Evolutionary conservation across 2,888 invertebrate species (phyloP).

Genomic region (Tetrapedia diversipes): DNA sequence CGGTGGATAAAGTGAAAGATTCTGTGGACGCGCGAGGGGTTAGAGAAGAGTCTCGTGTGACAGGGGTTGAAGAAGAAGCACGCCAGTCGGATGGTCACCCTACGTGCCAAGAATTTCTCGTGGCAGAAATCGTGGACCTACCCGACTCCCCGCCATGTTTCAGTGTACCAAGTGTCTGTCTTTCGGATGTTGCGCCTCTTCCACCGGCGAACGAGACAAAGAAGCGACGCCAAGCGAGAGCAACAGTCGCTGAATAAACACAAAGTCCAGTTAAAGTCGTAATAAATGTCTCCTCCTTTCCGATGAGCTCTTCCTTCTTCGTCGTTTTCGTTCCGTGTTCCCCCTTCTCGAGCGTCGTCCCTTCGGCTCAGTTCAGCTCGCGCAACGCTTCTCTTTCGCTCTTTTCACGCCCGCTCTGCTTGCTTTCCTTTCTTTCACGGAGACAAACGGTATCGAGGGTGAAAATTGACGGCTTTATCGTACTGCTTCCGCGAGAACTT

Average conservation of each 20-base stretch:
- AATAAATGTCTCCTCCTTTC: conserved; percentile 81
- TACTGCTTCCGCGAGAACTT: conserved; percentile 70
- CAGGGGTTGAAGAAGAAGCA: conserved; percentile 75
- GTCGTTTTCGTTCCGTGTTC: conserved; percentile 44
- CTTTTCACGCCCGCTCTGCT: conserved; percentile 65
- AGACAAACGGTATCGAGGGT: conserved; percentile 77
- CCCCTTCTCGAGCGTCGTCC: conserved; percentile 34
- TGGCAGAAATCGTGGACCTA: conserved; percentile 48
- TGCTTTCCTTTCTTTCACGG: conserved; percentile 71
- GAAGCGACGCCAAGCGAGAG: conserved; percentile 69
- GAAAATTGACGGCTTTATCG: conserved; percentile 80
- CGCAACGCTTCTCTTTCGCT: conserved; percentile 45
- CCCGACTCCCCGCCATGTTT: conserved; percentile 13
- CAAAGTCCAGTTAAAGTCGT: conserved; percentile 82
- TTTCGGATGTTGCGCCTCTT: conserved; percentile 44
- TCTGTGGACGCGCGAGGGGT: conserved; percentile 67
- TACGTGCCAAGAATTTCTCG: conserved; percentile 78
- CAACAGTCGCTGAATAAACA: conserved; percentile 82
- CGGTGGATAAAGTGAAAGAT: conserved; percentile 81
- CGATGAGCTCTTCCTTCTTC: conserved; percentile 68
- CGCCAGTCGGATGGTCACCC: conserved; percentile 72
- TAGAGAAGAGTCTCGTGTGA: conserved; percentile 66
- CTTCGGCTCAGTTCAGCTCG: neutral
- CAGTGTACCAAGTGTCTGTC: conserved; percentile 52
- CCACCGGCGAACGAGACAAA: conserved; percentile 25